Base-by-base conservation (phyloP, 2,113 vertebrate genomes). In the Mesoclemmys tuberculata region DNA sequence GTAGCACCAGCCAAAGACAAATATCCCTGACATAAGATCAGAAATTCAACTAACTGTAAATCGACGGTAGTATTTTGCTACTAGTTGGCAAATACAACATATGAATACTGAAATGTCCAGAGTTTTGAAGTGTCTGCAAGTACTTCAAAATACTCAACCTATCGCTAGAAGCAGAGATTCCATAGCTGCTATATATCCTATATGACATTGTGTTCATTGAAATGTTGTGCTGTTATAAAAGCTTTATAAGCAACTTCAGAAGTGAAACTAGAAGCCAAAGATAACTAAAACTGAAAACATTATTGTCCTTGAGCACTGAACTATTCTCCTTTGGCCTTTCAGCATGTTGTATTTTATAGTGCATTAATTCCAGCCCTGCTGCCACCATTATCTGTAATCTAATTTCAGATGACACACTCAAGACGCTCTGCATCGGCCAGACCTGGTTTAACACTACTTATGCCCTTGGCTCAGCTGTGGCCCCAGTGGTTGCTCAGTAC, bases 321-420 rank as follows among this genome's bases (percentile, higher is more conserved):
- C 35, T 68, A n/a, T n/a, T 68, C 54, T 29, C 2, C 3, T 55
- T 82, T 85, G 80, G 51, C 54, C 91, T 54, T 80, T n/a, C 26
- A 35, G 1, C 48, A 21, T 24, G 5, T 1, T 86, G 84, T 86
- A 6, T 84, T 82, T 64, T 19, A 6, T 75, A 46, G 80, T 91
- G 14, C 54, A 24, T 75, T 44, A 44, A 75, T 75, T 27, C 71
- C 38, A 75, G 71, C 11, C 46, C 24, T 24, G 4, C 41, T 74
- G 74, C 54, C 26, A 51, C 54, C 82, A 29, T 31, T 82, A 14
- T 74, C 75, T 1, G 3, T 88, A 85, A 55, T 75, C 31, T 1
- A 5, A 90, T 95, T 93, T 94, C 84, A 87, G 71, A 87, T 85
- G 61, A 49, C 41, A 54, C 49, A 68, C n/a, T 86, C 82, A 84